Percentiles rank a stretch among this genome's conserved stretches.
Conservation (phyloP, 2,797 vertebrate genomes). For the Mycteria americana region DNA sequence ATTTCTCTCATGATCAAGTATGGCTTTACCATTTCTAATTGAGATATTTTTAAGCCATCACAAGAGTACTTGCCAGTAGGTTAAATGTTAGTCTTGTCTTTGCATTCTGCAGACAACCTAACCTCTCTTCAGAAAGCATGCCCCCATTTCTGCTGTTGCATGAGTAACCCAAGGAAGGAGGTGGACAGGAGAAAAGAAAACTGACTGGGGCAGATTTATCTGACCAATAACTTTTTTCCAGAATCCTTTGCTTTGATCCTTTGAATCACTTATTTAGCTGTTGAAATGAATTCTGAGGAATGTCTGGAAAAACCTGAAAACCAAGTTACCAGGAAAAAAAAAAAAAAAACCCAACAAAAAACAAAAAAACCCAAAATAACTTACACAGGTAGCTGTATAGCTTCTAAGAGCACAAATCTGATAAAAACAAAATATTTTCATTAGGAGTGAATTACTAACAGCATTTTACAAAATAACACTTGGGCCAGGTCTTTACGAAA, state of each 20-base stretch:
- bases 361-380: background rate
- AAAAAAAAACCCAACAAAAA: too few species aligned
- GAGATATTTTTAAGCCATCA: background rate
- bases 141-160: background rate
- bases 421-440: background rate
- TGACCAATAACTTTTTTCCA: background rate
- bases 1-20: background rate
- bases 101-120: background rate
- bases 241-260: background rate
- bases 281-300: background rate
- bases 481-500: background rate
- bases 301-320: background rate
- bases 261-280: background rate
- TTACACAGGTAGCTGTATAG: background rate
- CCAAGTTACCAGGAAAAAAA: background rate
- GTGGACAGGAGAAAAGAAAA: background rate
- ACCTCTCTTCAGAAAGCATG: background rate
- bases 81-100: background rate
- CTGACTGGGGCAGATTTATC: background rate
- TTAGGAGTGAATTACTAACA: background rate
- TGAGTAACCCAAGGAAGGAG: background rate
- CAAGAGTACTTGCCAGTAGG: background rate
- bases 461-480: background rate
- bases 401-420: background rate
- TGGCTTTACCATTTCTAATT: background rate